A percentile compares a stretch with the other conserved stretches of the same genome.
Conservation (phyloP, 2,888 invertebrate species). For the Cyaniris semiargus region DNA sequence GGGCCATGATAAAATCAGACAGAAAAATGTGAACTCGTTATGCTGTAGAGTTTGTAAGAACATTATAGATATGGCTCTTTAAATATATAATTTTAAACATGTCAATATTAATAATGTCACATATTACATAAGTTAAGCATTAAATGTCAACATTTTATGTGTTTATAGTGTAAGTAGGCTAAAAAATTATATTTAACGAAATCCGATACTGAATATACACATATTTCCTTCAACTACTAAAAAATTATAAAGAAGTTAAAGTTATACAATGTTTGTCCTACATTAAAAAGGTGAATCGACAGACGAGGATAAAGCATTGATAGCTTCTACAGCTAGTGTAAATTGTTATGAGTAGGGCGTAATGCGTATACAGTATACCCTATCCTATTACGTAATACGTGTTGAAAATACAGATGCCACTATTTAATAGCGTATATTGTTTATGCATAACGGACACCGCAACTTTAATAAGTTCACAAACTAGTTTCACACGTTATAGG, state of each 20-base stretch:
- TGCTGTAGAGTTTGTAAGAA: neutral
- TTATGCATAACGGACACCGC: constrained; percentile 38
- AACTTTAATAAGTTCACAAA: constrained; percentile 38
- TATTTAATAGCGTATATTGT: neutral
- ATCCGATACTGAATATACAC: no score
- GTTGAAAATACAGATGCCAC: neutral
- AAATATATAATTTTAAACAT: neutral
- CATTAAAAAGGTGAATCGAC: neutral
- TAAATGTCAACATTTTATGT: no score
- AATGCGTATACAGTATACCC: no score
- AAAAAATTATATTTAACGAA: no score
- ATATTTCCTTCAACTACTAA: no score
- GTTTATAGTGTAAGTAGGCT: no score
- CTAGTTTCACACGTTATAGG: constrained; percentile 41
- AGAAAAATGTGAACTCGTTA: constrained; percentile 7
- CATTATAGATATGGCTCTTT: neutral
- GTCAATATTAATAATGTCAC: no score
- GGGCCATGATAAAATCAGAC: neutral
- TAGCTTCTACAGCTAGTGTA: neutral
- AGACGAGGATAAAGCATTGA: neutral
- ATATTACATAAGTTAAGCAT: no score
- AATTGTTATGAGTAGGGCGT: no score
- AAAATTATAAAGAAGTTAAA: no score
- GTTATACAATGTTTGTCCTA: no score
- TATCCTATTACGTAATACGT: neutral